Base-by-base conservation (phyloP, 2,113 vertebrate genomes). In the Xiphophorus couchianus region DNA sequence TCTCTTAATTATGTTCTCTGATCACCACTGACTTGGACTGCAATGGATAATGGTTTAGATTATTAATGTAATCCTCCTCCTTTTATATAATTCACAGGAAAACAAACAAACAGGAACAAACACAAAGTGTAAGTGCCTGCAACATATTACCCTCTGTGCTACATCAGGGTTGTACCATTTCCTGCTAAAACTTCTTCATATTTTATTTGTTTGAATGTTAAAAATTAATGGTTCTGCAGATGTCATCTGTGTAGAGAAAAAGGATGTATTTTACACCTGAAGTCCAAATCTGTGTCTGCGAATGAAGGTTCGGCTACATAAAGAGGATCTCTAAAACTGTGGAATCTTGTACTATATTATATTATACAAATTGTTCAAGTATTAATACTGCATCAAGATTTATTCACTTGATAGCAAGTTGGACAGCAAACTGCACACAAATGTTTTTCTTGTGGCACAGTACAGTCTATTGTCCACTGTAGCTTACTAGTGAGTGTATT, bases 1-100 rank as follows among this genome's bases (percentile, higher is more conserved):
- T 74, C 70, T 73, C 83, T 78, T 74, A 30, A 73, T 77, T 82
- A 73, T 81, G 77, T 84, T 76, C 74, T 74, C 84, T 81, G 82
- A 79, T 78, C 86, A 74, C 31, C 75, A 63, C 69, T 83, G 67
- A 74, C 78, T 65, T 69, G 42, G 61, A 63, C 83, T 63, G 81
- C 74, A 80, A 63, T 65, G 84, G 76, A 68, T 54, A 80, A 30
- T 35, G 76, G 79, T 70, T 75, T 76, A 89, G 71, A 81, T 54
- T 35, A 44, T 48, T 37, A 70, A 86, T 69, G 69, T 78, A 69
- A 78, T 64, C 28, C 69, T 69, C 82, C 75, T 61, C 71, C 54
- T 73, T 76, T 77, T 66, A 72, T 73, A 39, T 65, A 39, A 63
- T 39, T 29, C 81, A 61, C 28, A 62, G 11, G n/a, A 27, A 64